Evolutionary conservation across 2,888 invertebrate genomes (phyloP).

Genomic region (Chrysomela aeneicollis): DNA sequence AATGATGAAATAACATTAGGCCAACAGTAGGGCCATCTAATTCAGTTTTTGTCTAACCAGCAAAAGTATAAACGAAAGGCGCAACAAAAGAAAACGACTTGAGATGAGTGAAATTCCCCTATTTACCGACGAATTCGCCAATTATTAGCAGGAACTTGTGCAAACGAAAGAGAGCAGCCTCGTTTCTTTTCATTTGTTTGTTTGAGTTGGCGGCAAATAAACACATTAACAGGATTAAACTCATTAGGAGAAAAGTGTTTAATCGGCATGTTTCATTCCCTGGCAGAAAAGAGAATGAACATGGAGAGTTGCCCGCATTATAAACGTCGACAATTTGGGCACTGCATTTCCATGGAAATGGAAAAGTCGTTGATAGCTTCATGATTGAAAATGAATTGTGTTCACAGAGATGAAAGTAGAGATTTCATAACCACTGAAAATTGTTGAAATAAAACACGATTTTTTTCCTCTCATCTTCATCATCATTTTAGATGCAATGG

Average conservation of each 20-base stretch:
- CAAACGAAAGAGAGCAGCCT: constrained; percentile 25
- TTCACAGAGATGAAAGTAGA: constrained; percentile 15
- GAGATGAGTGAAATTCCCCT: neutral
- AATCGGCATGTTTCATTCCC: constrained; percentile 37
- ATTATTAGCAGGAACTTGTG: constrained; percentile 22
- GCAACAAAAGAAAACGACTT: neutral
- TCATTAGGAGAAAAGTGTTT: constrained; percentile 38
- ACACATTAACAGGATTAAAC: constrained; percentile 42
- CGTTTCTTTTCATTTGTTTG: constrained; percentile 23
- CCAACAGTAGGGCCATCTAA: neutral
- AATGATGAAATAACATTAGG: neutral
- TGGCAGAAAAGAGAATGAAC: constrained; percentile 29
- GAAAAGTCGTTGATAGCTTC: constrained; percentile 29
- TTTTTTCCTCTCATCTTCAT: too few relatives aligned
- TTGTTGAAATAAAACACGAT: too few relatives aligned
- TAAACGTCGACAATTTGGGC: constrained; percentile 30
- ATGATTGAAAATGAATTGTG: constrained; percentile 25
- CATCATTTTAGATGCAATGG: too few relatives aligned
- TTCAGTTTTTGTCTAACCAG: neutral
- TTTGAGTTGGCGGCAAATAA: constrained; percentile 37
- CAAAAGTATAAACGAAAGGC: neutral
- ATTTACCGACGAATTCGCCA: constrained; percentile 23
- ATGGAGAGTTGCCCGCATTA: constrained; percentile 35
- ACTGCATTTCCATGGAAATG: constrained; percentile 28
- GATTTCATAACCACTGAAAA: neutral